Conservation (phyloP, 2,797 vertebrate species). For the Diglossa cyanea region DNA sequence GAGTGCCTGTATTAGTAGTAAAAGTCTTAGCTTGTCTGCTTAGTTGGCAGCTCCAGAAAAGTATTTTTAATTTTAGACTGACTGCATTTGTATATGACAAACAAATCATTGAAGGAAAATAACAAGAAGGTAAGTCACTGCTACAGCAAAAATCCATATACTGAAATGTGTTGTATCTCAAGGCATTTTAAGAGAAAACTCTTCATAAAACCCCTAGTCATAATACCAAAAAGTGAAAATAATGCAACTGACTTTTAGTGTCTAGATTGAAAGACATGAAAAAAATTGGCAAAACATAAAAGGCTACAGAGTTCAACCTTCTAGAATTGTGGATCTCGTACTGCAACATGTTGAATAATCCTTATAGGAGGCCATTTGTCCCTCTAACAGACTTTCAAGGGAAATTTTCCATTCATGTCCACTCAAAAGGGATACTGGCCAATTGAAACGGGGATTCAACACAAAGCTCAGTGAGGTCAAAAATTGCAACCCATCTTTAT, state of each 20-base stretch:
- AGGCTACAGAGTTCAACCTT: background rate
- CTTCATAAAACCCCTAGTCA: background rate
- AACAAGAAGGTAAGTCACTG: background rate
- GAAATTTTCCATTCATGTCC: background rate
- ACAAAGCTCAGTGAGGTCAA: background rate
- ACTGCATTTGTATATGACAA: background rate
- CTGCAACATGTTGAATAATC: background rate
- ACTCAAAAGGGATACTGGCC: background rate
- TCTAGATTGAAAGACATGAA: background rate
- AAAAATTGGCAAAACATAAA: background rate
- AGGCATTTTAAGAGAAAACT: background rate
- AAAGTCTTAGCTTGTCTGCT: background rate
- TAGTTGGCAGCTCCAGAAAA: background rate
- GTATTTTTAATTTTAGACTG: background rate
- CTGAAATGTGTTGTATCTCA: background rate
- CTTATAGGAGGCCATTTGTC: background rate
- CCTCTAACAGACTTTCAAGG: background rate
- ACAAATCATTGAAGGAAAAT: background rate
- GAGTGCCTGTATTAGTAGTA: background rate
- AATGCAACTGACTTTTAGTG: background rate
- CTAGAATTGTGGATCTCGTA: background rate
- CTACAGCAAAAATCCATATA: background rate
- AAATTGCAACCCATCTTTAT: background rate
- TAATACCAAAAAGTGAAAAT: background rate
- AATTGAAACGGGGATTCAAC: background rate